Base-by-base conservation (phyloP, 2,888 invertebrate species). In the Pollenia amentaria region DNA sequence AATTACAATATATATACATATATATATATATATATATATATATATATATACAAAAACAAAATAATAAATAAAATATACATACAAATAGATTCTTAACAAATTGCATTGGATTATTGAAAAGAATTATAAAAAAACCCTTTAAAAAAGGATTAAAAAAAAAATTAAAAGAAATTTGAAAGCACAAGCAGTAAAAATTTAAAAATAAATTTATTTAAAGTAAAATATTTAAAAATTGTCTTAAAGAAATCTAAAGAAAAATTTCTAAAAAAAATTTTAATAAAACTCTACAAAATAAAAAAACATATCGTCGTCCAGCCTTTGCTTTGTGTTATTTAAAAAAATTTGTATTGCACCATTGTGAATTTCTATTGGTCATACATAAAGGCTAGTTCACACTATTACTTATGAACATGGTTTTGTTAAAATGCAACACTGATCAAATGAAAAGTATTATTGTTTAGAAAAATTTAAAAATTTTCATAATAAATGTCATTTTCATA, bases 41-140 rank as follows among this genome's bases (percentile, higher is more conserved):
- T 80, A 80, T n/a, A n/a, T n/a, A n/a, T 29, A 29, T 29, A 29
- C 29, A 29, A 29, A 4, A 29, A 29, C 29, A 29, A 29, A 29
- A 29, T 29, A 29, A 29, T 29, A 29, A 29, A 29, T 29, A 6
- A 29, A 29, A 29, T 29, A 29, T 29, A 29, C 29, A 29, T 29
- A 73, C 67, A 64, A 65, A 72, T 77, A 87, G 76, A 87, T 48
- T 67, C 70, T 84, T 87, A 87, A 87, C 86, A 84, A 87, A 87
- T 87, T 87, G 72, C 77, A 78, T 83, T 78, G 51, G 60, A 76
- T 62, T 77, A 21, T 53, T 65, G 42, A 55, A 7, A 53, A 64
- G 69, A 18, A 81, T 44, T 72, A 16, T 29, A 44, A 77, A 44
- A 62, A 29, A 29, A 29, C 4, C 14, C 44, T 60, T n/a, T 21